Percentiles rank a stretch among this genome's conserved stretches.
Evolutionary conservation across 2,888 invertebrate genomes (phyloP).

Genomic region (Plemyria rubiginata): DNA sequence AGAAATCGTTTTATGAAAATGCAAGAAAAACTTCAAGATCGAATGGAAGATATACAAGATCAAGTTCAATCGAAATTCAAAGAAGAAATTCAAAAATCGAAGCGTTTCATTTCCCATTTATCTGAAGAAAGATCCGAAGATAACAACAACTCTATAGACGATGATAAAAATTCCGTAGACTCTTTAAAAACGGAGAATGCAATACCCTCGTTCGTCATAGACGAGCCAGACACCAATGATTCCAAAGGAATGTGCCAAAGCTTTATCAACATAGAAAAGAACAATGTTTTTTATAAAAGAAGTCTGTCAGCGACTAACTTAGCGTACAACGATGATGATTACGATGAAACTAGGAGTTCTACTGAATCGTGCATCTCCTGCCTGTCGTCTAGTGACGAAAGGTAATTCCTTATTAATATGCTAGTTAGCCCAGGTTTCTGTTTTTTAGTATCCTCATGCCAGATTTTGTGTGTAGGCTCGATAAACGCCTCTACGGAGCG

Average conservation of each 20-base stretch:
- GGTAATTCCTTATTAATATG: slow-evolving; percentile 50
- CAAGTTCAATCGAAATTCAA: slow-evolving; percentile 65
- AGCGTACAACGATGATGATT: slow-evolving; percentile 54
- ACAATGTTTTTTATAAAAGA: slow-evolving; percentile 59
- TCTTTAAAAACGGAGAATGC: slow-evolving; percentile 38
- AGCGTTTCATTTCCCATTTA: slow-evolving; percentile 66
- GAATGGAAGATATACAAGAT: slow-evolving; percentile 75
- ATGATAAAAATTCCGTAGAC: slow-evolving; percentile 34
- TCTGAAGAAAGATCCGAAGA: slow-evolving; percentile 70
- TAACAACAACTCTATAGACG: slow-evolving; percentile 41
- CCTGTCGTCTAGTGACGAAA: slow-evolving; percentile 68
- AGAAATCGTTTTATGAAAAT: slow-evolving; percentile 67
- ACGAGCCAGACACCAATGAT: slow-evolving; percentile 57
- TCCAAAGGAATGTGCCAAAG: slow-evolving; percentile 60
- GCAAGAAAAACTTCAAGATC: slow-evolving; percentile 74
- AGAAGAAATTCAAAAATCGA: slow-evolving; percentile 59
- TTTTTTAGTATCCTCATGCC: too few species aligned
- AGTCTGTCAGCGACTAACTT: slow-evolving; percentile 68
- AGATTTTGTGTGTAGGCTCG: too few species aligned
- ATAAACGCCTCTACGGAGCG: too few species aligned
- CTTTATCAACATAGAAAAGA: slow-evolving; percentile 67
- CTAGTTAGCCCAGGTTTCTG: neutral
- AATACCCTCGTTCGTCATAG: slow-evolving; percentile 68
- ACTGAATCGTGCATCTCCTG: slow-evolving; percentile 69
- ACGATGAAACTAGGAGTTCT: slow-evolving; percentile 54